These are phyloP conservation scores for Neoscelio sp. DNA, from an alignment of 2,888 invertebrate species.

Conservation along the genomic window DNA sequence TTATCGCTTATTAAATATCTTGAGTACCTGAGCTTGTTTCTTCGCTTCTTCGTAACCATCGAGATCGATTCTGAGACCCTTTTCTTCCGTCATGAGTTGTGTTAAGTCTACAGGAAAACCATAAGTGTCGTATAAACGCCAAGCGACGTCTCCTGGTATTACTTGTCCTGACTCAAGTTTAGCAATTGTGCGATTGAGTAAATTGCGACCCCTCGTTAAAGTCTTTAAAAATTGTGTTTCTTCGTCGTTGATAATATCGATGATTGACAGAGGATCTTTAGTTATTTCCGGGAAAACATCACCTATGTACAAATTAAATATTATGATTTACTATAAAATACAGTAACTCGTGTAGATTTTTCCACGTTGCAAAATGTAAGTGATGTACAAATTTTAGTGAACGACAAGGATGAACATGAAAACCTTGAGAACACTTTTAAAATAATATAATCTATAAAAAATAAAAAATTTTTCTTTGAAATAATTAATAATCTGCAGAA, in stretches of 20 bases:
- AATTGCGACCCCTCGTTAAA: slow-evolving; percentile 93
- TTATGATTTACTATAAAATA: not conserved
- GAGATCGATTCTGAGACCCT: slow-evolving; percentile 94
- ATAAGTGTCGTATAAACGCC: slow-evolving; percentile 99
- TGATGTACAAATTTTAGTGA: no score
- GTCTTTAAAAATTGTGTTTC: slow-evolving; percentile 99
- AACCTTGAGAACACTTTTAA: no score
- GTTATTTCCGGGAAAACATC: slow-evolving; percentile 91
- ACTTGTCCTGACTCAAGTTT: slow-evolving; percentile 89
- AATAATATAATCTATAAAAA: not conserved
- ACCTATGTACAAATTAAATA: no score
- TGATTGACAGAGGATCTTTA: slow-evolving; percentile 95
- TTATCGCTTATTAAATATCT: no score
- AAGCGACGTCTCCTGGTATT: slow-evolving; percentile 98
- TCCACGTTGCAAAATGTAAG: no score
- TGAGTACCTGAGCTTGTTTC: slow-evolving; percentile 93
- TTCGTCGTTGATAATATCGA: slow-evolving; percentile 98
- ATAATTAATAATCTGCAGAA: no score
- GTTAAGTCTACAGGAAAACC: slow-evolving; percentile 99
- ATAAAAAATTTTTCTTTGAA: not conserved
- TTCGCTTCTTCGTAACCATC: slow-evolving; percentile 95
- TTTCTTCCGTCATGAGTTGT: slow-evolving; percentile 98
- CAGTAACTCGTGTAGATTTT: no score
- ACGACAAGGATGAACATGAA: no score
- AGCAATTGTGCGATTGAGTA: slow-evolving; percentile 95